Conservation (phyloP, 2,113 vertebrate genomes). For the Chloebia gouldiae region DNA sequence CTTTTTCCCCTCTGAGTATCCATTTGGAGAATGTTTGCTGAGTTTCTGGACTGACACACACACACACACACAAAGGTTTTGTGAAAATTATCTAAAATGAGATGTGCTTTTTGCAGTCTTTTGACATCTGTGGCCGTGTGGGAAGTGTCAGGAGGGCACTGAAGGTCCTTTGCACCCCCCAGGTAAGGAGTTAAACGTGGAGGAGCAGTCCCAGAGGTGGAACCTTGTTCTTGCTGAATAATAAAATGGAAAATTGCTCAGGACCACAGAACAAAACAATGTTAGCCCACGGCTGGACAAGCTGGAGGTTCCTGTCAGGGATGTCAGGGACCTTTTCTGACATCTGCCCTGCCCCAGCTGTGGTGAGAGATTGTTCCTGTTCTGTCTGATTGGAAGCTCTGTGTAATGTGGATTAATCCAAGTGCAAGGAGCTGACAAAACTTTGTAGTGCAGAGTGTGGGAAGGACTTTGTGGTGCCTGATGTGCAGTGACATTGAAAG, state of each 20-base stretch:
- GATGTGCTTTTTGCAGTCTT: conserved; percentile 79
- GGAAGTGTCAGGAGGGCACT: conserved; percentile 88
- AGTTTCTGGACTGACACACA: background rate
- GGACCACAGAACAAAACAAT: background rate
- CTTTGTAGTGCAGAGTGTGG: background rate
- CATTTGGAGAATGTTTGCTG: background rate
- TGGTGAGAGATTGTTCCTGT: background rate
- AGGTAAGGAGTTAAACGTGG: conserved; percentile 69
- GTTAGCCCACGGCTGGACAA: background rate
- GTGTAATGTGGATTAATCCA: background rate
- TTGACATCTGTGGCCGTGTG: conserved; percentile 91
- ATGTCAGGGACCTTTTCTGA: background rate
- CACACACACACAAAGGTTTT: background rate
- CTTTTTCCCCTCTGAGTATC: background rate
- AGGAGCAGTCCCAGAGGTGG: background rate
- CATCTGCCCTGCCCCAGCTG: background rate
- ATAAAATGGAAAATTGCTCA: background rate
- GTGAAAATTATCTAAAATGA: background rate
- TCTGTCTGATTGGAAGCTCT: background rate
- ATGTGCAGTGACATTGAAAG: background rate
- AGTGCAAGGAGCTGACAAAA: background rate
- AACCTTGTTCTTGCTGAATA: background rate
- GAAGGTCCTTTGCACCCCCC: conserved; percentile 86
- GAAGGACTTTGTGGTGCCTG: background rate
- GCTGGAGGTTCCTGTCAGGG: background rate